These are phyloP conservation scores for Champsocephalus gunnari DNA, from an alignment of 2,797 vertebrate genomes.

Conservation along the genomic window DNA sequence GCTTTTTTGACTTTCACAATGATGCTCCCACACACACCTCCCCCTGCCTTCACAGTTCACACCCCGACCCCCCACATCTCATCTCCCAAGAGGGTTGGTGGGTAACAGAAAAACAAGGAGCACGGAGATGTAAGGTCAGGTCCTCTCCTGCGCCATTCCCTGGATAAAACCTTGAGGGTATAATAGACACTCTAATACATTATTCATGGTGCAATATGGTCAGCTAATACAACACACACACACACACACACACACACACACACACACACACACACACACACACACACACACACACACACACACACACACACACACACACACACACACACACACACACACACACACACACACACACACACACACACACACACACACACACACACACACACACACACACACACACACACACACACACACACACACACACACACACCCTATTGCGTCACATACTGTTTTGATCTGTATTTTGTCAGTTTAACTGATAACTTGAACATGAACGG, in stretches of 20 bases:
- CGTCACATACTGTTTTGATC: background rate
- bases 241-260: slow-evolving; percentile 10
- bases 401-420: slow-evolving; percentile 8
- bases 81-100: slow-evolving; percentile 44
- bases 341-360: slow-evolving; percentile 16
- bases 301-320: slow-evolving; percentile 11
- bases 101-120: slow-evolving; percentile 30
- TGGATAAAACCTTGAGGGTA: background rate
- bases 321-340: slow-evolving; percentile 5
- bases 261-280: slow-evolving; percentile 15
- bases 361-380: slow-evolving; percentile 8
- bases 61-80: slow-evolving; percentile 17
- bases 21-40: slow-evolving; percentile 16
- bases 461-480: slow-evolving; percentile 9
- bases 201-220: slow-evolving; percentile 35
- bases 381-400: slow-evolving; percentile 18
- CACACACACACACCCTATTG: background rate
- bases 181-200: slow-evolving; percentile 20
- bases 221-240: slow-evolving; percentile 15
- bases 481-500: slow-evolving; percentile 32
- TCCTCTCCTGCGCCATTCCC: slow-evolving; percentile 23
- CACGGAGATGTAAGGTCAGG: slow-evolving; percentile 52
- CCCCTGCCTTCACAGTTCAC: slow-evolving; percentile 11
- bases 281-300: slow-evolving; percentile 9
- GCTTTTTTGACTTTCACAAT: slow-evolving; percentile 39